Evolutionary conservation across 2,888 invertebrate species (phyloP).

Genomic region (Epistrophe grossulariae): DNA sequence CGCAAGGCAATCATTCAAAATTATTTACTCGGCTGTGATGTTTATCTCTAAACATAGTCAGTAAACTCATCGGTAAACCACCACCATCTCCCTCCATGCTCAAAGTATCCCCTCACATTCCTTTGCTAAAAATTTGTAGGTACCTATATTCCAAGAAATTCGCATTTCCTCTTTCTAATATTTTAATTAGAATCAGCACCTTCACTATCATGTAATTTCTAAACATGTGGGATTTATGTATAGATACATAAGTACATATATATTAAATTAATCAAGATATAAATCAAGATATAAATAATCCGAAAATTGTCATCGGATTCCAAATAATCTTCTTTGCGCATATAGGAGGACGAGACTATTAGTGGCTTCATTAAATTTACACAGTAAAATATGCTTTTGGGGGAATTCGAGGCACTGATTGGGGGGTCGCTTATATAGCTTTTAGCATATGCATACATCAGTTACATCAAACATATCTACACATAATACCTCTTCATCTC

Average conservation of each 20-base stretch:
- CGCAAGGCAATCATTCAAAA: neutral
- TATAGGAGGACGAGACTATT: constrained; percentile 20
- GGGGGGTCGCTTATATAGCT: constrained; percentile 22
- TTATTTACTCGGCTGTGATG: neutral
- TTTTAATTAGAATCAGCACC: constrained; percentile 7
- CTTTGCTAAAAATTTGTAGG: neutral
- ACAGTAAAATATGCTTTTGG: constrained; percentile 19
- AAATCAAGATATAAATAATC: constrained; percentile 29
- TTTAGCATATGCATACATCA: neutral
- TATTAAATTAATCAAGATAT: too few species aligned
- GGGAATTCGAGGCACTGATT: constrained; percentile 36
- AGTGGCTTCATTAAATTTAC: constrained; percentile 60
- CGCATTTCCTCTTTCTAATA: constrained; percentile 43
- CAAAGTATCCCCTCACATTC: neutral
- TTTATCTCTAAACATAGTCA: neutral
- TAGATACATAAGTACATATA: too few species aligned
- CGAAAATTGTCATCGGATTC: constrained; percentile 39
- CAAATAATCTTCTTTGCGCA: constrained; percentile 30
- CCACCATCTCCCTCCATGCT: neutral
- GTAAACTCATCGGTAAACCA: constrained; percentile 4
- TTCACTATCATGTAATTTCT: neutral
- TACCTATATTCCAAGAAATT: constrained; percentile 34
- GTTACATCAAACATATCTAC: neutral
- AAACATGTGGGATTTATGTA: neutral
- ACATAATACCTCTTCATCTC: too few species aligned